A percentile compares a stretch with the other conserved stretches of the same genome.
phyloP scores from a whole-genome alignment of 2,888 invertebrate species.

The Antheraea yamamai region DNA sequence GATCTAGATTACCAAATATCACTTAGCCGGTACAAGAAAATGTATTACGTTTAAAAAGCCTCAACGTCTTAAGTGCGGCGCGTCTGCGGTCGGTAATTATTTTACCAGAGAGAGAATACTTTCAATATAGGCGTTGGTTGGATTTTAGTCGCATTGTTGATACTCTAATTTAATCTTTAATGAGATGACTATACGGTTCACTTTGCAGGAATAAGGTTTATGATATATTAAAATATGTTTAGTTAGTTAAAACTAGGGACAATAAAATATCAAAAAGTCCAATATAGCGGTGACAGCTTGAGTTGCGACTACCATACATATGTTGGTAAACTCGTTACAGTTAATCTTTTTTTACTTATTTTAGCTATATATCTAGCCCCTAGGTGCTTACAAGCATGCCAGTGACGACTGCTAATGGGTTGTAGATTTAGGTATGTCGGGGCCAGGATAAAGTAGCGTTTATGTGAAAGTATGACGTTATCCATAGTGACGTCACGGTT shows the following conservation, averaged over 20 bases:
- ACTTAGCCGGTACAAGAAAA: constrained; percentile 12
- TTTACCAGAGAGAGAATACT: not conserved
- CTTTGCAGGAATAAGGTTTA: not conserved
- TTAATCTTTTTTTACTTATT: too few relatives aligned
- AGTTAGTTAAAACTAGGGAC: not conserved
- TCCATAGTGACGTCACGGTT: too few relatives aligned
- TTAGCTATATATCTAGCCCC: too few relatives aligned
- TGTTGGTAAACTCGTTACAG: too few relatives aligned
- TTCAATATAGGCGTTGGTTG: not conserved
- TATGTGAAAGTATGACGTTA: too few relatives aligned
- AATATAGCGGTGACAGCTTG: too few relatives aligned
- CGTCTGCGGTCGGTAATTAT: not conserved
- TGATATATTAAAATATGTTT: not conserved
- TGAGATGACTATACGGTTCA: not conserved
- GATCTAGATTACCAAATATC: constrained; percentile 17
- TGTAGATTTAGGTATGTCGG: too few relatives aligned
- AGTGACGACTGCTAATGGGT: too few relatives aligned
- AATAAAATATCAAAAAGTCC: not conserved
- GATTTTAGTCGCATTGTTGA: not conserved
- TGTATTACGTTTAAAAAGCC: constrained; percentile 13
- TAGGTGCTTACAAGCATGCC: too few relatives aligned
- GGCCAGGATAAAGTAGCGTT: too few relatives aligned
- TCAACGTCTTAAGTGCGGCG: constrained; percentile 3
- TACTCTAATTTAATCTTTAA: not conserved
- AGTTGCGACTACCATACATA: too few relatives aligned